A percentile compares a stretch with the other conserved stretches of the same genome.
These are phyloP conservation scores for Danaus melanippus DNA, from an alignment of 1,140 invertebrate species.

Conservation along the genomic window DNA sequence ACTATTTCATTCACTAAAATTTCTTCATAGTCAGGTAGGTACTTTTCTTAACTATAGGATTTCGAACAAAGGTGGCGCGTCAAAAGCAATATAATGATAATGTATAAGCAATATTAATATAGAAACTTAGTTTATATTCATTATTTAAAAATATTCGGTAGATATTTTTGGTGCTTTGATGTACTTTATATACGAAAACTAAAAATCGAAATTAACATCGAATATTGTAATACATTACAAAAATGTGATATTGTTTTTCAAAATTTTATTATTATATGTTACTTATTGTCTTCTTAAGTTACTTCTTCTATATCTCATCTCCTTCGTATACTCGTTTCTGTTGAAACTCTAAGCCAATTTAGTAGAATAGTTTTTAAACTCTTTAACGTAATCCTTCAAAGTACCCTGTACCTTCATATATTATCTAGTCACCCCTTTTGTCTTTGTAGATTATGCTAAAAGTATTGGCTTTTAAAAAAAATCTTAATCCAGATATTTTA, in stretches of 20 bases:
- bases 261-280: conserved; percentile 35
- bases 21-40: too few relatives aligned
- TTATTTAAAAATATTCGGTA: conserved; percentile 52
- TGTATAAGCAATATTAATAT: conserved; percentile 62
- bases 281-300: conserved; percentile 22
- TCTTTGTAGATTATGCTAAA: conserved; percentile 42
- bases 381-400: conserved; percentile 38
- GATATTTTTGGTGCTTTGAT: conserved; percentile 63
- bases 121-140: conserved; percentile 45
- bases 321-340: conserved; percentile 20
- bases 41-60: conserved; percentile 8
- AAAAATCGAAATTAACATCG: conserved; percentile 59
- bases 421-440: conserved; percentile 34
- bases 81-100: conserved; percentile 64
- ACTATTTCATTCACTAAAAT: too few relatives aligned
- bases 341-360: conserved; percentile 28
- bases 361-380: conserved; percentile 42
- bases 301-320: conserved; percentile 19
- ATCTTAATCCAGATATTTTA: conserved; percentile 58
- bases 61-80: conserved; percentile 49
- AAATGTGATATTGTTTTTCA: conserved; percentile 44
- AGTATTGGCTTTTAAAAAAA: conserved; percentile 50
- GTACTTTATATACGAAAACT: conserved; percentile 44
- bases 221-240: conserved; percentile 50
- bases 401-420: conserved; percentile 29